These are phyloP conservation scores for Catagonus wagneri DNA, from an alignment of 2,113 vertebrate species.

Conservation along the genomic window DNA sequence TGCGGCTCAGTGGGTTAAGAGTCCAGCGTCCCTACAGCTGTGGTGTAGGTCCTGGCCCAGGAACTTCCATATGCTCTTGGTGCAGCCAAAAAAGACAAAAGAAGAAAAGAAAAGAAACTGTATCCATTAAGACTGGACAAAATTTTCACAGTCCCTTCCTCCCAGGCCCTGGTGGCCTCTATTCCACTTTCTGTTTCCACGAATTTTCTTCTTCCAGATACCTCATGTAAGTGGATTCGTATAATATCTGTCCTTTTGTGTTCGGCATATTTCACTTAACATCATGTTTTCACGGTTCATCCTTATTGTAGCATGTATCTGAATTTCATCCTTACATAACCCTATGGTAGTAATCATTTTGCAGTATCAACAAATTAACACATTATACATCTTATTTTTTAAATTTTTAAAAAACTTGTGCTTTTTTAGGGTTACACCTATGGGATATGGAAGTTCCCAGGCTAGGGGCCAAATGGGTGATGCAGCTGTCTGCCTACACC, in stretches of 20 bases:
- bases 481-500: too few relatives aligned
- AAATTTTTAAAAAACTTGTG: too few relatives aligned
- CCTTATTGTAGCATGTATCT: accelerated
- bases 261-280: not conserved
- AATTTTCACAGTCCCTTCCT: not conserved
- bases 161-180: not conserved
- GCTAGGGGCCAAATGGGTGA: too few relatives aligned
- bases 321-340: too few relatives aligned
- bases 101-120: not conserved
- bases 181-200: not conserved
- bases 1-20: too few relatives aligned
- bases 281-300: not conserved
- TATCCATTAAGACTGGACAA: too few relatives aligned
- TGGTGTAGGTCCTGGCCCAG: too few relatives aligned
- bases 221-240: not conserved
- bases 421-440: too few relatives aligned
- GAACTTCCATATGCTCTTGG: too few relatives aligned
- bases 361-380: not conserved
- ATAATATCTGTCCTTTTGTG: not conserved
- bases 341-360: not conserved
- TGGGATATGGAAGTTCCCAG: too few relatives aligned
- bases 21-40: too few relatives aligned
- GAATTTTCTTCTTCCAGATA: not conserved
- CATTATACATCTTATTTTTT: not conserved
- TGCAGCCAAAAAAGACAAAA: too few relatives aligned